Evolutionary conservation across 92 coral and sea anemone species (phyloP).

Genomic region (Parazoanthus darwini): DNA sequence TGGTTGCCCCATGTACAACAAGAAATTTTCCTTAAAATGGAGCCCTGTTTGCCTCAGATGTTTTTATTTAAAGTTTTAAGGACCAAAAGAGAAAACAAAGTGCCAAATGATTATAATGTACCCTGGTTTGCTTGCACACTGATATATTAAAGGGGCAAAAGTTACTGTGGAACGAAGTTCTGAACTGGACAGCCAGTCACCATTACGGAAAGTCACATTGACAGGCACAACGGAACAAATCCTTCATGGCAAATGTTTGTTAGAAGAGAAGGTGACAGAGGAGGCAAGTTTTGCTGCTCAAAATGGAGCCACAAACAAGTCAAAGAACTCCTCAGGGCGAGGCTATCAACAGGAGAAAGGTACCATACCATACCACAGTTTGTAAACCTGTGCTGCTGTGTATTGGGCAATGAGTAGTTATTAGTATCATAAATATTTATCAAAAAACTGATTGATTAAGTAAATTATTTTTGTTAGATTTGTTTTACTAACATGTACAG

Average conservation of each 20-base stretch:
- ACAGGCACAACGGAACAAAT: constrained; percentile 87
- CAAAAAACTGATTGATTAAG: no score
- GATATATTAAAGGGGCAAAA: constrained; percentile 71
- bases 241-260: constrained; percentile 79
- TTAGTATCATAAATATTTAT: no score
- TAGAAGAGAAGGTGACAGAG: constrained; percentile 88
- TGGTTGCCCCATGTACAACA: no score
- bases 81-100: not conserved
- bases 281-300: constrained; percentile 67
- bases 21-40: no score
- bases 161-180: constrained; percentile 60
- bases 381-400: not conserved
- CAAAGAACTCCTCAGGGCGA: not conserved
- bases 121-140: not conserved
- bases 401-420: not conserved
- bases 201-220: constrained; percentile 63
- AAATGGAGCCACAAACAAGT: constrained; percentile 46
- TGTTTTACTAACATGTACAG: no score
- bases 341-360: constrained; percentile 17
- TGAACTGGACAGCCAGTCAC: constrained; percentile 49
- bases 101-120: no score
- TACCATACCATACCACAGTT: not conserved
- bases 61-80: no score
- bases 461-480: not conserved
- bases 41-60: no score